These are phyloP conservation scores for Anhinga rufa DNA, from an alignment of 2,113 vertebrate species.

Conservation along the genomic window DNA sequence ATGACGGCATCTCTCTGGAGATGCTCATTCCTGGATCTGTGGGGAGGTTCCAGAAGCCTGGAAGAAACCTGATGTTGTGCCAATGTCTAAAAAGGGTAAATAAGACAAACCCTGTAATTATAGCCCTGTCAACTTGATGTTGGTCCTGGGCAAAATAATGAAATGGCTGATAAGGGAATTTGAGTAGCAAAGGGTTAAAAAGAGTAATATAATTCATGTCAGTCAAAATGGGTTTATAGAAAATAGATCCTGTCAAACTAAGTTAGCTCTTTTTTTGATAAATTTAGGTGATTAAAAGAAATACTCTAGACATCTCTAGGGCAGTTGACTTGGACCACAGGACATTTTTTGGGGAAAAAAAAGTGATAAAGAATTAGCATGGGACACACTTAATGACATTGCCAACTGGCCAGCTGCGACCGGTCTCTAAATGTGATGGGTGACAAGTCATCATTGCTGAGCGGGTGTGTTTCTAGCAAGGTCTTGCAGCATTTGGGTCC, in stretches of 20 bases:
- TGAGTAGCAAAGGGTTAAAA: constrained; percentile 50
- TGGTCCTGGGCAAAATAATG: not conserved
- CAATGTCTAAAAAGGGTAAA: not conserved
- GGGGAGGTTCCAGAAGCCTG: not conserved
- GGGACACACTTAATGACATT: not conserved
- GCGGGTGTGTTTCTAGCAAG: not conserved
- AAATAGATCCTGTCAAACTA: constrained; percentile 25
- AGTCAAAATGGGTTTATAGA: constrained; percentile 11
- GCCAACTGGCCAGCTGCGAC: not conserved
- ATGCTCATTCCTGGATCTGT: not conserved
- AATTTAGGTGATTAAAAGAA: constrained; percentile 24
- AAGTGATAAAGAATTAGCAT: not conserved
- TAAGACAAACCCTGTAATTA: not conserved
- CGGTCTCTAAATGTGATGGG: not conserved
- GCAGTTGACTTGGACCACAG: not conserved
- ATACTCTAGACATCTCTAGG: not conserved
- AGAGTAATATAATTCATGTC: constrained; percentile 8
- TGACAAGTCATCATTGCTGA: not conserved
- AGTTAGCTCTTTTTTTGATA: not conserved
- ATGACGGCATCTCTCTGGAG: not conserved
- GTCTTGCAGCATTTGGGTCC: not conserved
- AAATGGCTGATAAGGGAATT: not conserved
- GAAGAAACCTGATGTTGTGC: not conserved
- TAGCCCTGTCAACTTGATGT: not conserved
- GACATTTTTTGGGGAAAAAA: not conserved